Conservation (phyloP, 1,140 invertebrate genomes). For the Sycobia sp. region DNA sequence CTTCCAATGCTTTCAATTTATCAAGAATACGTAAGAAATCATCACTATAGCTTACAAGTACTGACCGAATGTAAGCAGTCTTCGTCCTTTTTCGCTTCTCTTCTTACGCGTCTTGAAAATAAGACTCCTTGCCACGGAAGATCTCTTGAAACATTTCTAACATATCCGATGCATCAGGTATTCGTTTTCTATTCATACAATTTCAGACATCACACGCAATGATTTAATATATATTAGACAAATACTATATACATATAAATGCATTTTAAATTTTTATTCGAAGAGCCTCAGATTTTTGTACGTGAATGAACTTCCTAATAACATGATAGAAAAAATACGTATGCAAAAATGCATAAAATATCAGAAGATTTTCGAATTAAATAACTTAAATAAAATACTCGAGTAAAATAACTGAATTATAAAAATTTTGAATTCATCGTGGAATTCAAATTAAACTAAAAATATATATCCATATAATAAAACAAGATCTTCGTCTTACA, state of each 20-base stretch:
- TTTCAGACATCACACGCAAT: neutral
- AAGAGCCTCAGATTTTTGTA: too few species aligned
- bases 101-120: constrained; percentile 84
- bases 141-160: constrained; percentile 87
- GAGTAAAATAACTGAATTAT: too few species aligned
- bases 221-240: neutral
- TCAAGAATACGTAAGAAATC: constrained; percentile 92
- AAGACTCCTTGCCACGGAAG: constrained; percentile 85
- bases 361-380: too few species aligned
- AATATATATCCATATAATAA: too few species aligned
- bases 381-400: too few species aligned
- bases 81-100: constrained; percentile 76
- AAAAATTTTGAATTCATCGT: too few species aligned
- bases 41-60: constrained; percentile 93
- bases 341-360: too few species aligned
- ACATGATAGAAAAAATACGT: too few species aligned
- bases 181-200: neutral
- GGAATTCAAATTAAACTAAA: too few species aligned
- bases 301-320: too few species aligned
- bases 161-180: constrained; percentile 96
- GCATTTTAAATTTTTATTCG: too few species aligned
- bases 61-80: constrained; percentile 91
- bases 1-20: constrained; percentile 93
- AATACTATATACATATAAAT: neutral
- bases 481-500: too few species aligned